Evolutionary conservation across 2,888 invertebrate genomes (phyloP).

Genomic region (Drosophila seclusa): DNA sequence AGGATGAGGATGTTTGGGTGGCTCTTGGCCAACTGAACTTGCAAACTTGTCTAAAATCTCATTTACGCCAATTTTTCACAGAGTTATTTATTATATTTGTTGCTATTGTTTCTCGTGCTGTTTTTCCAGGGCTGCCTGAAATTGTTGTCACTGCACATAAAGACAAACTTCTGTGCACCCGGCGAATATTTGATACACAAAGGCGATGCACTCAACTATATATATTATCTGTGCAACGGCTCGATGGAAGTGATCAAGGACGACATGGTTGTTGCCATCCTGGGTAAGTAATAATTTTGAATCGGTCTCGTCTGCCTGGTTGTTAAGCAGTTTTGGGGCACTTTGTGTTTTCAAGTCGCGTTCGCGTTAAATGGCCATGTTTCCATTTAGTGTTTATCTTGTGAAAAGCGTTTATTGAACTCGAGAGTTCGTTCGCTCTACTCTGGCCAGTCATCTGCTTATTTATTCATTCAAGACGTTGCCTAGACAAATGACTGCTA

Average conservation of each 20-base stretch:
- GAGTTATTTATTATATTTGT: slow-evolving; percentile 12
- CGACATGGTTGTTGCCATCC: slow-evolving; percentile 97
- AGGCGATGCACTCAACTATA: slow-evolving; percentile 96
- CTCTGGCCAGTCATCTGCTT: slow-evolving; percentile 52
- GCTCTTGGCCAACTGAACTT: slow-evolving; percentile 12
- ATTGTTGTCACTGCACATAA: slow-evolving; percentile 95
- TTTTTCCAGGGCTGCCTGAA: slow-evolving; percentile 91
- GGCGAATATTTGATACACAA: slow-evolving; percentile 97
- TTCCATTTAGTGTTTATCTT: slow-evolving; percentile 31
- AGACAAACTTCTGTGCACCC: slow-evolving; percentile 97
- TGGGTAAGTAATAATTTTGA: slow-evolving; percentile 89
- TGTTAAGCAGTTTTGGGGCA: background rate
- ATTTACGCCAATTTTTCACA: slow-evolving; percentile 32
- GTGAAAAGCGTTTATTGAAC: slow-evolving; percentile 67
- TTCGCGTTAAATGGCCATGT: slow-evolving; percentile 33
- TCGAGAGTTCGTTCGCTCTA: slow-evolving; percentile 67
- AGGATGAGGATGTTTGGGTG: background rate
- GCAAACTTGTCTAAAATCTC: slow-evolving; percentile 37
- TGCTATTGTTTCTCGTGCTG: background rate
- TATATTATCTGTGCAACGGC: slow-evolving; percentile 98
- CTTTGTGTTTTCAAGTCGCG: slow-evolving; percentile 41
- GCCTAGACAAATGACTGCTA: slow-evolving; percentile 78
- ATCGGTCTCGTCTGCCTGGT: background rate
- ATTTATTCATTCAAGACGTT: slow-evolving; percentile 67
- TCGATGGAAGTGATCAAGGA: slow-evolving; percentile 99